Base-by-base conservation (phyloP, 1,140 invertebrate genomes). In the Diachasmimorpha longicaudata region DNA sequence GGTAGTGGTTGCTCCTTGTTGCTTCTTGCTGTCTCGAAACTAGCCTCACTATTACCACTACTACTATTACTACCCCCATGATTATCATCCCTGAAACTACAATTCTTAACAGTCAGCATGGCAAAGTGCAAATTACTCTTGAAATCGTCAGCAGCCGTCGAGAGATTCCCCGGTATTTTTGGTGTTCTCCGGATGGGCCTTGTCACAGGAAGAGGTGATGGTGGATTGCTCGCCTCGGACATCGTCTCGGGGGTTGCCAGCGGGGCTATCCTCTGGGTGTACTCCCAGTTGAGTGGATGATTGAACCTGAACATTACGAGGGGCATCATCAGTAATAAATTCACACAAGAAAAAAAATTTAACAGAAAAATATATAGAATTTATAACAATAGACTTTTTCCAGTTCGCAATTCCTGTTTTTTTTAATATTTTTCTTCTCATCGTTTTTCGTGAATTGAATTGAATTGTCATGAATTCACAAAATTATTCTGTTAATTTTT, bases 191-290 rank as follows among this genome's bases (percentile, higher is more conserved):
- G 84, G 90, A 93, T 91, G 46, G 86, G 86, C 21, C 87, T 81
- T 0, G 82, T 84, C 16, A 81, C 81, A 36, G 86, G 83, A 4
- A 85, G 73, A 13, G 86, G 87, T 8, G 88, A 88, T 9, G 87
- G 86, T 39, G 87, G 85, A 73, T 81, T 92, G 79, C 92, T 93
- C 0, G 94, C 91, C 85, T 96, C 95, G 0, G 95, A 96, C 2
- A 96, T 84, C 0, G 94, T 96, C 85, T 97, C 95, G 0, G 96
- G 95, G 31, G 95, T 95, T 0, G 96, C 96, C 21, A 97, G 83
- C 0, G 96, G 95, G 0, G 95, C 95, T 21, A 93, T 86, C 13
- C 86, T 81, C 21, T 80, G 79, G 0, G 73, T 52, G 4, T 81
- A 82, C 21, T 83, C 83, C 85, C 85, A 86, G n/a, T 84, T 81